Evolutionary conservation across 2,797 vertebrate species (phyloP), one percentile per base, ranked within the genome.

Genomic region (Orestias chungarensis): DNA sequence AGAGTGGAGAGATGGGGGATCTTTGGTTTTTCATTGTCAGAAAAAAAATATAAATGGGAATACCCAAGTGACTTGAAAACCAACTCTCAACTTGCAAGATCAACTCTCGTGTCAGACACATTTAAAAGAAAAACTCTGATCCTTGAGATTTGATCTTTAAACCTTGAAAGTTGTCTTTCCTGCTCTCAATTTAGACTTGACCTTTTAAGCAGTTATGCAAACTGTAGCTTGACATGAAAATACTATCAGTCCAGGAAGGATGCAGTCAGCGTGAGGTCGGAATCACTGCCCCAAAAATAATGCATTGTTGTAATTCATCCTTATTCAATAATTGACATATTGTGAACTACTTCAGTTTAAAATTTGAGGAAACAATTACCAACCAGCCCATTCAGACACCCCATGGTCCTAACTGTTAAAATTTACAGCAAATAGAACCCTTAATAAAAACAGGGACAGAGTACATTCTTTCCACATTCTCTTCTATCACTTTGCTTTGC

Each of bases 171-270:
- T 83, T 82, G 67, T 74, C 15, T 80, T 84, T 73, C 66, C 72
- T 64, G 35, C 80, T 89, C 87, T 79, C 83, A 80, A 86, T 92
- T 88, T 89, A 90, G 88, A 83, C 77, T 64, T 91, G 89, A 91
- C 92, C 90, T 93, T 93, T 65, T 61, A 35, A 61, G 80, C 79
- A 72, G 71, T 70, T 78, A 64, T 42, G 64, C 4, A 64, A 62
- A 78, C 80, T 72, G 27, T 59, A 82, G 74, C 71, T 73, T 70
- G 78, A 70, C 74, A 35, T 71, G 68, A 83, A 82, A 87, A 85
- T 61, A 78, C 49, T 79, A 87, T 75, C 74, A 67, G 55, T 76
- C 68, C 66, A 12, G 68, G 62, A 65, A 84, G 73, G 66, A 76
- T 18, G 54, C 81, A 74, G 70, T 87, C 82, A 40, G 81, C 70